Base-by-base conservation (phyloP, 2,888 invertebrate species). In the Tachina lurida region DNA sequence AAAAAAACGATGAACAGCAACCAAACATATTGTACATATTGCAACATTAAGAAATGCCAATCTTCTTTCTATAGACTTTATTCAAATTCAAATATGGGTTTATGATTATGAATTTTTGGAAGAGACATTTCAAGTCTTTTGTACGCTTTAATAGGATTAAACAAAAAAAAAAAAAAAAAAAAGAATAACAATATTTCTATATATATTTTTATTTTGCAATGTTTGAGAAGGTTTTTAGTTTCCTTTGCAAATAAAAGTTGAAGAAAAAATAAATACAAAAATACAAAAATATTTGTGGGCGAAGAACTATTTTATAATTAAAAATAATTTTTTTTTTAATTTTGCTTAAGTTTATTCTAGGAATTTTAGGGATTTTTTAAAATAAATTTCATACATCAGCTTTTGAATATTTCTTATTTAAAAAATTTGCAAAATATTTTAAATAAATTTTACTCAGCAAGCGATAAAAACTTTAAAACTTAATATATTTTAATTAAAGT, bases 41-140 rank as follows among this genome's bases (percentile, higher is more conserved):
- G 71, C 84, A 68, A 83, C 65, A 63, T 60, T 75, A 54, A n/a
- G n/a, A n/a, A n/a, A n/a, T n/a, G n/a, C n/a, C n/a, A n/a, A n/a
- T 70, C 49, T 79, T 49, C 22, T 56, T 79, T 49, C 22, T 67
- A 9, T 39, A 19, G 52, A 43, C 45, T 71, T 79, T 54, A 19
- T 60, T 63, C 68, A 39, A 39, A 77, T 77, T 80, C 67, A 79
- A 86, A 83, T 83, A 86, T 80, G 83, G 67, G 79, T 63, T 86
- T 86, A 86, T 86, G 83, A 83, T 83, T 86, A 83, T 86, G 86
- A 86, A 83, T 86, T 86, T 86, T 76, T 76, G 76, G 83, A 86
- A 86, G 83, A 86, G 79, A 86, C 86, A 80, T 83, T 76, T 83
- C 17, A 86, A 83, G 73, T 63, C 76, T 71, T 76, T 79, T 73